These are phyloP conservation scores for Entelurus aequoreus DNA, from an alignment of 2,113 vertebrate genomes.

Conservation along the genomic window DNA sequence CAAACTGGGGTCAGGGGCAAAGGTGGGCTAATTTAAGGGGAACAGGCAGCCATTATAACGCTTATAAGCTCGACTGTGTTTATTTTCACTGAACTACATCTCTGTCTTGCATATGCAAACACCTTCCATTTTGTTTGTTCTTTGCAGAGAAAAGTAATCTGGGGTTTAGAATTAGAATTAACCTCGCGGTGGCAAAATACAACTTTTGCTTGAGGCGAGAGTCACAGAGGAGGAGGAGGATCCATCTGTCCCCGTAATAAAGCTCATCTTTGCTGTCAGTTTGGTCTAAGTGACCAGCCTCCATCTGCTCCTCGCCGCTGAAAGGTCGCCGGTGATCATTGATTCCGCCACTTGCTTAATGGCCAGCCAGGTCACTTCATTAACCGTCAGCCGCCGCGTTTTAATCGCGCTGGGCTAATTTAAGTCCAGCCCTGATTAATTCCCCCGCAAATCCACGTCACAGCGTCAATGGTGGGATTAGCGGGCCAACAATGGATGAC, in stretches of 20 bases:
- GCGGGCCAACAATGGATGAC: conserved; percentile 57
- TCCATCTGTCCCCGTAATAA: conserved; percentile 61
- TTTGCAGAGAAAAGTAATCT: conserved; percentile 17
- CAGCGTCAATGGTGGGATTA: conserved; percentile 56
- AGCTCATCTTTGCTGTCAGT: conserved; percentile 48
- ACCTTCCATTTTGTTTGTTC: not conserved
- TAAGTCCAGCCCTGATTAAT: conserved; percentile 50
- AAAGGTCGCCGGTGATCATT: conserved; percentile 58
- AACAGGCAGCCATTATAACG: not conserved
- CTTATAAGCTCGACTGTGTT: not conserved
- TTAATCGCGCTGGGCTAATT: conserved; percentile 69
- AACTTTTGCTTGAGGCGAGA: conserved; percentile 17
- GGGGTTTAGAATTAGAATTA: not conserved
- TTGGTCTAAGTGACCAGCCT: conserved; percentile 50
- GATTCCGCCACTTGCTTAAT: conserved; percentile 64
- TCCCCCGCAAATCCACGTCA: conserved; percentile 42
- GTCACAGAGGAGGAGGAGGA: conserved; percentile 1
- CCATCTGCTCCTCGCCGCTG: conserved; percentile 56
- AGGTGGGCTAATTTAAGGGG: not conserved
- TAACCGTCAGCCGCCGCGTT: conserved; percentile 49
- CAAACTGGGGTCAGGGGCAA: conserved; percentile 22
- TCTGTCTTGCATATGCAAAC: not conserved
- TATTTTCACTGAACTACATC: not conserved
- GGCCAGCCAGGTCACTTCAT: conserved; percentile 60
- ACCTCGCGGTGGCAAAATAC: conserved; percentile 41